Evolutionary conservation across 1,140 invertebrate species (phyloP).

Genomic region (Lethrus apterus): DNA sequence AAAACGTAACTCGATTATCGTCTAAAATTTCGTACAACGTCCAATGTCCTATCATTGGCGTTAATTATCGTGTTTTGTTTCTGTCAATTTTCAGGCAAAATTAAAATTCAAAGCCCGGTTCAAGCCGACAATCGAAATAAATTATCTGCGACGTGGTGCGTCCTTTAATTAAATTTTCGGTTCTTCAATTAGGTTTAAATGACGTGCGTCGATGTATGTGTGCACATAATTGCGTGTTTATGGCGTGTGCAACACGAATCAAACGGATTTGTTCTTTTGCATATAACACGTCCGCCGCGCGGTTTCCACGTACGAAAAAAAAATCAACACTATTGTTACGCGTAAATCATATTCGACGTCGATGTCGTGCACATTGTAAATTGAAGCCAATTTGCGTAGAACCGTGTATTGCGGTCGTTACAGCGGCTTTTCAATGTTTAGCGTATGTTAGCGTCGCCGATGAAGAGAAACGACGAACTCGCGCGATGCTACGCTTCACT

Average conservation of each 20-base stretch:
- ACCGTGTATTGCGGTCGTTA: neutral
- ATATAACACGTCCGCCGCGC: neutral
- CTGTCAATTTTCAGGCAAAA: neutral
- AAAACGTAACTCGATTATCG: no score
- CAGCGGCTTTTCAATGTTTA: no score
- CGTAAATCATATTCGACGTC: neutral
- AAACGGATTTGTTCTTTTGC: neutral
- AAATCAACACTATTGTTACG: neutral
- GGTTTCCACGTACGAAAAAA: neutral
- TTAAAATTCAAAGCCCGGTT: constrained; percentile 8
- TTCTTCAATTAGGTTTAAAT: constrained; percentile 7
- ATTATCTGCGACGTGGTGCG: constrained; percentile 1
- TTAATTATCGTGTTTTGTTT: neutral
- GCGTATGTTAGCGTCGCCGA: no score
- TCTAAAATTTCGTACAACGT: no score
- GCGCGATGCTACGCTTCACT: neutral
- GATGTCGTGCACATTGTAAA: neutral
- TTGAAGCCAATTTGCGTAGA: neutral
- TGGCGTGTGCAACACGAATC: neutral
- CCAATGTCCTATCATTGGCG: no score
- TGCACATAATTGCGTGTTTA: neutral
- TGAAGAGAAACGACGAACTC: no score
- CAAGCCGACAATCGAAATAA: constrained; percentile 7
- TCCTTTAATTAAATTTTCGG: constrained; percentile 10
- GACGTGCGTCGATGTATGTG: neutral